phyloP scores from a whole-genome alignment of 2,888 invertebrate species.

The Athrips mouffetella region DNA sequence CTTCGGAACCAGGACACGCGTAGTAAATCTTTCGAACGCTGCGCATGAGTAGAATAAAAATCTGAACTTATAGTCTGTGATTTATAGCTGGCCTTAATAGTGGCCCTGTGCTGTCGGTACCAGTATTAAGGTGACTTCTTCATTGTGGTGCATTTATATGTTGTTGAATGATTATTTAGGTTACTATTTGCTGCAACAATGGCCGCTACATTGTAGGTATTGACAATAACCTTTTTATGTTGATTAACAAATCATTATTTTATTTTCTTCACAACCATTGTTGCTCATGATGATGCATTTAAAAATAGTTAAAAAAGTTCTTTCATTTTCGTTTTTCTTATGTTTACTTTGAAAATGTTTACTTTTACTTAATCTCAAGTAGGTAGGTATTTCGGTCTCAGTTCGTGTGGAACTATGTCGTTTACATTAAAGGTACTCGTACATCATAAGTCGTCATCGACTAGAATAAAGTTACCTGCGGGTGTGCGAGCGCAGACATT shows the following conservation, averaged over 20 bases:
- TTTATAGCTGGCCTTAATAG: slow-evolving; percentile 31
- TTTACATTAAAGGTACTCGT: not conserved
- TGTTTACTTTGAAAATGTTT: too few species aligned
- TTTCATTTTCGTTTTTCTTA: too few species aligned
- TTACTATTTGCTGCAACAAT: not conserved
- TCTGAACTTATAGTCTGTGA: slow-evolving; percentile 25
- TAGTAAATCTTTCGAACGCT: slow-evolving; percentile 37
- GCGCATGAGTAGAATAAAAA: slow-evolving; percentile 45
- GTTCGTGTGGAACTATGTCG: not conserved
- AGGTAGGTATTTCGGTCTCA: too few species aligned
- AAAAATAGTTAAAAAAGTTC: too few species aligned
- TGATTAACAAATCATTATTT: too few species aligned
- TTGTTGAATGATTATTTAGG: slow-evolving; percentile 5
- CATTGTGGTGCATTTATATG: not conserved
- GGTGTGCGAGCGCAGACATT: slow-evolving; percentile 30
- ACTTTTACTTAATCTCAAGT: too few species aligned
- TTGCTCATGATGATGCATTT: too few species aligned
- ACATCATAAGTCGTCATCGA: slow-evolving; percentile 41
- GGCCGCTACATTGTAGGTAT: not conserved
- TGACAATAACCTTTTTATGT: slow-evolving; percentile 1
- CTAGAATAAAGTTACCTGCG: slow-evolving; percentile 49
- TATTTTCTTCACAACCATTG: too few species aligned
- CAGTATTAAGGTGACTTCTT: not conserved
- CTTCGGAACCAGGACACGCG: slow-evolving; percentile 33
- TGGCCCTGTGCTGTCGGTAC: slow-evolving; percentile 22